Base-by-base conservation (phyloP, 2,113 vertebrate genomes). In the Thymallus thymallus region DNA sequence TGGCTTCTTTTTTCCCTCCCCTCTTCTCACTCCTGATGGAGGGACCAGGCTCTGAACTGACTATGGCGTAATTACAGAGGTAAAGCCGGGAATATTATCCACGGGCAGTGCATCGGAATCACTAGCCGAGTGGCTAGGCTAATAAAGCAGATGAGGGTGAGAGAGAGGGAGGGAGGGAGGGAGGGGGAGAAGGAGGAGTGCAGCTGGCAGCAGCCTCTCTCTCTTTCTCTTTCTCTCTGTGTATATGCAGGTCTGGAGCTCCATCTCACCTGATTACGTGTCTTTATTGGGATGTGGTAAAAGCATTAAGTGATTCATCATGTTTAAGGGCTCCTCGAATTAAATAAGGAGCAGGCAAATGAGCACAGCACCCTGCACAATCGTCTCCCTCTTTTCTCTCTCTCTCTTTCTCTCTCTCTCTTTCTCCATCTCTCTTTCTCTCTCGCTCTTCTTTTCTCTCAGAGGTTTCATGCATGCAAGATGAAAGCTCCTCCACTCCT, bases 231-330 rank as follows among this genome's bases (percentile, higher is more conserved):
- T 1, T 48, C 14, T 48, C 48, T 51, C 1, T 61, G 9, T n/a
- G 7, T 13, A 22, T 10, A 24, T 61, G 48, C 66, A 68, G 41
- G 66, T 29, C 48, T 46, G 41, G 90, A 93, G 93, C 93, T 93
- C 91, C 87, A 94, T 95, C 93, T 92, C 88, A 93, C 90, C 95
- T 97, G 95, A 98, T 98, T 98, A 97, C 95, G 95, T 95, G 94
- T 95, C 95, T 97, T 98, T 98, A 98, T 95, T 96, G 95, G 95
- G 94, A 97, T 94, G 94, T 96, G 96, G 98, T 98, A 98, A 98
- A 98, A 96, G 95, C 96, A 97, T 98, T 98, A 98, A 93, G 93
- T 96, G 96, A 98, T 99, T 97, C 92, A 95, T 98, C 96, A 97
- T 97, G 95, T 98, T 98, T 98, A 98, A 97, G 94, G 91, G 91